Base-by-base conservation (phyloP, 2,888 invertebrate species). In the Rhagophthalmus giganteus region DNA sequence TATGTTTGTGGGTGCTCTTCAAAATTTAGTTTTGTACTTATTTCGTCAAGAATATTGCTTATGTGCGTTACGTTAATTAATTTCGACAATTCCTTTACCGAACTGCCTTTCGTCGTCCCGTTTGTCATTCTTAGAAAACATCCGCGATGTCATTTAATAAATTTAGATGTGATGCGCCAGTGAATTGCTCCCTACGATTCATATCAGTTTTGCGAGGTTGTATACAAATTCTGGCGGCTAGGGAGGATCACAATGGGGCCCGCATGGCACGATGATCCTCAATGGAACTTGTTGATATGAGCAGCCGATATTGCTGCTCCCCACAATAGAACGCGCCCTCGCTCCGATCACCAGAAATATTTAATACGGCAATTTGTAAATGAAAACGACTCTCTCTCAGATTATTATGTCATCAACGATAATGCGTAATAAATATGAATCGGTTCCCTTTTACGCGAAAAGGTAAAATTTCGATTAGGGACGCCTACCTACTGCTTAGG, bases 231-330 rank as follows among this genome's bases (percentile, higher is more conserved):
- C 61, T 55, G 59, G 41, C 55, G 55, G 53, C 49, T 44, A 54
- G 64, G 60, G 64, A 61, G 57, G 53, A 59, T 59, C 61, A 70
- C 68, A 72, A 72, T 70, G 56, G 67, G 58, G 60, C 58, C 59
- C 56, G 61, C 64, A 70, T 63, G 67, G 69, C 66, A 69, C 68
- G 67, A 65, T 70, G 65, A 63, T 58, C 63, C 61, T 67, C 64
- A 73, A 69, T 72, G 63, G 65, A 53, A 73, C 73, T 73, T 73
- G 73, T 73, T 73, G 73, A 73, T 72, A 70, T 69, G 71, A 65
- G 67, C 69, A 69, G 61, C 67, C 69, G 69, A 67, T 68, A 69
- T 68, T 65, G 61, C 58, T 56, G 58, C 35, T 44, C 42, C 47
- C 54, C 54, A 58, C 53, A 54, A 56, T 53, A 55, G 60, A 46